Conservation (phyloP, 2,888 invertebrate species). For the Ellobium chinense region DNA sequence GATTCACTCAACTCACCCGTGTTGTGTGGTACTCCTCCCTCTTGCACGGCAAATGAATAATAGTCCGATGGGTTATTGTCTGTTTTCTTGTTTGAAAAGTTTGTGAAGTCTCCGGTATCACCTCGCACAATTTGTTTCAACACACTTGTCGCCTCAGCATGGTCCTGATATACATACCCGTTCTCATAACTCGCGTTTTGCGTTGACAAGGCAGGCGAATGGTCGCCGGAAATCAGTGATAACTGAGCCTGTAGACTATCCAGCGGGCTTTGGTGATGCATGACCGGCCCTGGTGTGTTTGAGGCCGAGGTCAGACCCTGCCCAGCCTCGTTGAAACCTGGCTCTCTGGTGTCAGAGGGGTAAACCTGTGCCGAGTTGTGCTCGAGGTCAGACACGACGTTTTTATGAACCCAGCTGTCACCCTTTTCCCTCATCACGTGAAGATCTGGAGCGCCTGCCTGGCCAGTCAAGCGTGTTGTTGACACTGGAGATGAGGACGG, state of each 20-base stretch:
- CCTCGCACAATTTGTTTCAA: slow-evolving; percentile 31
- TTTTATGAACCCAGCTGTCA: neutral
- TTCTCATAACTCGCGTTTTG: neutral
- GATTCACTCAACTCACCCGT: neutral
- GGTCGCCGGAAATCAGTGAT: slow-evolving; percentile 15
- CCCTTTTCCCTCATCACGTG: neutral
- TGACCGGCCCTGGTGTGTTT: neutral
- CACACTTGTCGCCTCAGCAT: slow-evolving; percentile 37
- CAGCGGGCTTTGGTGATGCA: neutral
- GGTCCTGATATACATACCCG: slow-evolving; percentile 33
- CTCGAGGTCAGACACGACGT: no score
- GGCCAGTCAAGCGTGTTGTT: neutral
- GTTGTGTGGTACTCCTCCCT: neutral
- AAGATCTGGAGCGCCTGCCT: neutral
- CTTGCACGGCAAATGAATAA: no score
- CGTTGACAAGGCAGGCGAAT: neutral
- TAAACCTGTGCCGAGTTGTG: neutral
- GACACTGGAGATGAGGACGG: neutral
- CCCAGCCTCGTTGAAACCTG: neutral
- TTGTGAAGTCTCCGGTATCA: neutral
- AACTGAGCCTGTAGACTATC: slow-evolving; percentile 45
- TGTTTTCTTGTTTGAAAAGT: neutral
- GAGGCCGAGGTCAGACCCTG: neutral
- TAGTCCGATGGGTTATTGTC: neutral
- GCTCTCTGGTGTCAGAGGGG: neutral